These are phyloP conservation scores for Aphidius colemani DNA, from an alignment of 2,888 invertebrate species.

Conservation along the genomic window DNA sequence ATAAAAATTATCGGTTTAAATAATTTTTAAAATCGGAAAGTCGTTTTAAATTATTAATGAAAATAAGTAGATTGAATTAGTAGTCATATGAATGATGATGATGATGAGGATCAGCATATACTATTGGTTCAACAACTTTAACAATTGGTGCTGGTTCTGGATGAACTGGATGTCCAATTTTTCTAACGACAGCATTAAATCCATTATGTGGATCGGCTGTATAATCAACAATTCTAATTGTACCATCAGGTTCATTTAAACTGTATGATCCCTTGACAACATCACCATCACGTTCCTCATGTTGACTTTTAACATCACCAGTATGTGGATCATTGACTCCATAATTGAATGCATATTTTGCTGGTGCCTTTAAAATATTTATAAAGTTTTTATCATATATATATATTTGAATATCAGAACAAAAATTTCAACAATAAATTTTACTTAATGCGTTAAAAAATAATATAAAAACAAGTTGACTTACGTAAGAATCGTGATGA, in stretches of 20 bases:
- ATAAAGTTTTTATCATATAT: background rate
- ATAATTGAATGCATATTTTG: conserved; percentile 50
- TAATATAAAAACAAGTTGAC: conserved; percentile 21
- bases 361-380: conserved; percentile 40
- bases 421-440: background rate
- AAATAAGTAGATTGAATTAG: conserved; percentile 42
- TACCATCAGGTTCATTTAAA: conserved; percentile 52
- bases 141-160: conserved; percentile 37
- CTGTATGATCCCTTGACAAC: conserved; percentile 53
- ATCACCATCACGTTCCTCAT: conserved; percentile 52
- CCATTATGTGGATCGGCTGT: conserved; percentile 53
- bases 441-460: background rate
- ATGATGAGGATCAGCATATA: conserved; percentile 33
- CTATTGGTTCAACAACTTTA: conserved; percentile 41
- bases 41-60: background rate
- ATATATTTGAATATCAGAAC: background rate
- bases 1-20: background rate
- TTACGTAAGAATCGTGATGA: conserved; percentile 44
- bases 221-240: conserved; percentile 51
- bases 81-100: conserved; percentile 39
- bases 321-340: conserved; percentile 52
- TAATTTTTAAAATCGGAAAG: background rate
- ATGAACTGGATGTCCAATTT: conserved; percentile 47
- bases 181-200: conserved; percentile 53
- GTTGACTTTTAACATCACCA: conserved; percentile 51